Percentiles rank a stretch among this genome's conserved stretches.
Conservation (phyloP, 2,113 vertebrate genomes). For the Xiphorhynchus elegans region DNA sequence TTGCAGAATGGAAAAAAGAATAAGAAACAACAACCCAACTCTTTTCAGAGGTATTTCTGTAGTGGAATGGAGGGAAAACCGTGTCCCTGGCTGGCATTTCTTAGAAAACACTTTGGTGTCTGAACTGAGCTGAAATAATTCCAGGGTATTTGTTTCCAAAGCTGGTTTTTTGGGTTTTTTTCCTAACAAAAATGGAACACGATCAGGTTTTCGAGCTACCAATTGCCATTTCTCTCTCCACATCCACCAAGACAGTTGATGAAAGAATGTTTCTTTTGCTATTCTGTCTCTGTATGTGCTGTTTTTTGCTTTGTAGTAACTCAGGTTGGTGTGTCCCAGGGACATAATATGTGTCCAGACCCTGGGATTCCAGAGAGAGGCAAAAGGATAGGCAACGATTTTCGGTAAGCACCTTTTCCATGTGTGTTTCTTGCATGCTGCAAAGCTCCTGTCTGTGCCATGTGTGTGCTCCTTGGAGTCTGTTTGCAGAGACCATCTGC, state of each 20-base stretch:
- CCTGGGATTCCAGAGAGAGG: constrained; percentile 96
- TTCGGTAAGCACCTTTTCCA: constrained; percentile 82
- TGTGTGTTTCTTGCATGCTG: neutral
- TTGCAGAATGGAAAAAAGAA: neutral
- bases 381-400: constrained; percentile 97
- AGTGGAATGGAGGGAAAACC: neutral
- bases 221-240: constrained; percentile 61
- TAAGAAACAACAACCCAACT: neutral
- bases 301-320: constrained; percentile 90
- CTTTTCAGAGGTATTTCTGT: neutral
- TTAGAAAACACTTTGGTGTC: neutral
- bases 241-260: constrained; percentile 50
- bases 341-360: constrained; percentile 99
- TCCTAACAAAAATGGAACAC: neutral
- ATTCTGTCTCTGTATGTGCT: constrained; percentile 79
- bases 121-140: constrained; percentile 24
- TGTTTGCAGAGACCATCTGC: neutral
- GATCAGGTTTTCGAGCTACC: neutral
- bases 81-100: neutral
- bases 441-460: neutral
- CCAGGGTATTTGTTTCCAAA: constrained; percentile 8
- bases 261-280: constrained; percentile 50
- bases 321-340: constrained; percentile 98
- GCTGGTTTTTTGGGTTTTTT: neutral
- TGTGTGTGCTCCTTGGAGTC: neutral